These are phyloP conservation scores for Melanostoma mellinum DNA, from an alignment of 2,888 invertebrate genomes.

Conservation along the genomic window DNA sequence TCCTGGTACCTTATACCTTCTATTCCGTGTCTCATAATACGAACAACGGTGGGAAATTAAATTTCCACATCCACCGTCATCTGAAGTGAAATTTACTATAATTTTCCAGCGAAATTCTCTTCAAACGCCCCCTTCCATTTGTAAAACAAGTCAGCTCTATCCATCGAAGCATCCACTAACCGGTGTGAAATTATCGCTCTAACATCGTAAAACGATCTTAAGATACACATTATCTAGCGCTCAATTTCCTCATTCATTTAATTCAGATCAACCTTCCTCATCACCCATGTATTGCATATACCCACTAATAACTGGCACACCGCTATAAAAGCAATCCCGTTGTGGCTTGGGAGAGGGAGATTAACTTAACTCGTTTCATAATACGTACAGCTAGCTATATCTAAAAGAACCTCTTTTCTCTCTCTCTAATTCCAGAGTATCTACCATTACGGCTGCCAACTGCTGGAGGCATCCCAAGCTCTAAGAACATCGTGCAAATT, in stretches of 20 bases:
- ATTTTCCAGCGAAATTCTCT: neutral
- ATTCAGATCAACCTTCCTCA: constrained; percentile 52
- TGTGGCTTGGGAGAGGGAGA: neutral
- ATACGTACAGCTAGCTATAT: constrained; percentile 19
- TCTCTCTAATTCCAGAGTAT: constrained; percentile 84
- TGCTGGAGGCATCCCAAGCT: constrained; percentile 88
- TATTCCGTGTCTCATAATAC: too few species aligned
- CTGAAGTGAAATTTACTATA: constrained; percentile 12
- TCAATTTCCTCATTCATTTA: constrained; percentile 64
- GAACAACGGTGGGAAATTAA: too few species aligned
- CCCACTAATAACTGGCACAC: constrained; percentile 34
- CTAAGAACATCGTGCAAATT: constrained; percentile 88
- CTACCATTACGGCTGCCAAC: constrained; percentile 91
- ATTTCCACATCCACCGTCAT: neutral
- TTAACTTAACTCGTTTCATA: constrained; percentile 28
- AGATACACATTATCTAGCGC: constrained; percentile 44
- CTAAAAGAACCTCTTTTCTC: constrained; percentile 14
- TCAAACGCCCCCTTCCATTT: constrained; percentile 5
- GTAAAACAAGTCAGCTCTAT: constrained; percentile 3
- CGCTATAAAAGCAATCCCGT: constrained; percentile 18
- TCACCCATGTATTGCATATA: neutral
- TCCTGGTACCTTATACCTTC: too few species aligned
- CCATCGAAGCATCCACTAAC: neutral
- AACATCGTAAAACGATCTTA: constrained; percentile 54
- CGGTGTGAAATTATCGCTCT: constrained; percentile 63